Base-by-base conservation (phyloP, 2,797 vertebrate genomes). In the Karalla daura region DNA sequence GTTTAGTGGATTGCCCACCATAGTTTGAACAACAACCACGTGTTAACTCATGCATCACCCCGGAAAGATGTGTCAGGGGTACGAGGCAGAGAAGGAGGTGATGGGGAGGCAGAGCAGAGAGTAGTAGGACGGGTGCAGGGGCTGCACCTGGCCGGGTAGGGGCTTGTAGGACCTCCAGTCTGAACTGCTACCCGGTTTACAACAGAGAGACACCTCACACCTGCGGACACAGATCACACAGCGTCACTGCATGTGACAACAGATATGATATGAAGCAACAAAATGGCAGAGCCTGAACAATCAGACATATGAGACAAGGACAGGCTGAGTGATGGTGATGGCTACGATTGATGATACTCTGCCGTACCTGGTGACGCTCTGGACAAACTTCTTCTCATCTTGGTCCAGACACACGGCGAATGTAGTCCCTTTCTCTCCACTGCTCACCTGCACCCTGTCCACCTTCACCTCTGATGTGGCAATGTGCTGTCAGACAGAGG, bases 51-150 rank as follows among this genome's bases (percentile, higher is more conserved):
- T 3, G 6, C 21, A 3, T 28, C 4, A 15, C 14, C 9, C 27
- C 30, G 58, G 13, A 11, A 2, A 6, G 2, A 18, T 5, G 5
- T 9, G 35, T 93, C 93, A 98, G 0, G 90, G 91, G 53, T 93
- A 84, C 0, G 95, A 91, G 60, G 95, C 94, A 0, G 95, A 95
- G 92, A 99, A 99, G 7, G 95, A 96, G 81, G 93, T 93, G 76
- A 99, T 92, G 71, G 97, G 97, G 33, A 99, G 93, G 83, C 97
- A 99, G 74, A 98, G 94, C 63, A 98, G 93, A 32, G 97, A 98
- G 72, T 95, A 95, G 91, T 94, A 94, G 59, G 95, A 93, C 0
- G 93, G 89, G 50, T 93, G 82, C 0, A 91, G 36, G 9, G 93
- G 90, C 66, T 92, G 93, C 17, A 50, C 72, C 37, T 71, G 87